phyloP scores from a whole-genome alignment of 2,113 vertebrate species.

The Tetrao urogallus region DNA sequence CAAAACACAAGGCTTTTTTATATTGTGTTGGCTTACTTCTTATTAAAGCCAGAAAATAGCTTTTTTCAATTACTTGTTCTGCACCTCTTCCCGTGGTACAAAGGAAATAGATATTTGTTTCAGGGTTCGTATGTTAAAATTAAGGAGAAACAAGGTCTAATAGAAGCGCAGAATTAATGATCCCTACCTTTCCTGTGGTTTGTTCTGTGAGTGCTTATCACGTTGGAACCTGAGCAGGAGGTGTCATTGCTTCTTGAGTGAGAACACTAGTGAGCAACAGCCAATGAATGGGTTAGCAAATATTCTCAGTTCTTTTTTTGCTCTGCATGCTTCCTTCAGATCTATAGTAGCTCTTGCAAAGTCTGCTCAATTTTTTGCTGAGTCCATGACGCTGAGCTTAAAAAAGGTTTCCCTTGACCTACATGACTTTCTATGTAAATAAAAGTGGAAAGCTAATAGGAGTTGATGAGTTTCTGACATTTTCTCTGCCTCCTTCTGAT shows the following conservation, averaged over 20 bases:
- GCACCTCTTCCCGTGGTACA: slow-evolving; percentile 31
- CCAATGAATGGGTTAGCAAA: not conserved
- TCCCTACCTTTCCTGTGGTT: slow-evolving; percentile 32
- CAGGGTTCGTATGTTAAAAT: slow-evolving; percentile 56
- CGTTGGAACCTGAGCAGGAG: not conserved
- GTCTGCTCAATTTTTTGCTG: not conserved
- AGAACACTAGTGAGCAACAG: not conserved
- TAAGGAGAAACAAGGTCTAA: slow-evolving; percentile 42
- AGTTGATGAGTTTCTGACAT: not conserved
- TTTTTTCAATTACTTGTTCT: slow-evolving; percentile 68
- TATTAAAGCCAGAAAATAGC: slow-evolving; percentile 71
- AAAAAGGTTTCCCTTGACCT: not conserved
- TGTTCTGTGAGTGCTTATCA: slow-evolving; percentile 34
- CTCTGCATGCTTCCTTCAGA: not conserved
- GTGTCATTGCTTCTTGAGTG: not conserved
- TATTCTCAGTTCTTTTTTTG: slow-evolving; percentile 25
- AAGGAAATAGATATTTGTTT: slow-evolving; percentile 64
- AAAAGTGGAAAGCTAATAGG: not conserved
- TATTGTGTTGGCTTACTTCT: slow-evolving; percentile 61
- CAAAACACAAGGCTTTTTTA: slow-evolving; percentile 53
- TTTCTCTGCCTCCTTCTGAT: not conserved
- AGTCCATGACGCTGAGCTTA: not conserved
- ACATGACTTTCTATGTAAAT: not conserved
- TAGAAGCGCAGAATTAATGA: slow-evolving; percentile 37
- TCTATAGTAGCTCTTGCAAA: not conserved